These are phyloP conservation scores for Bactericera cockerelli DNA, from an alignment of 1,140 invertebrate genomes.

Conservation along the genomic window DNA sequence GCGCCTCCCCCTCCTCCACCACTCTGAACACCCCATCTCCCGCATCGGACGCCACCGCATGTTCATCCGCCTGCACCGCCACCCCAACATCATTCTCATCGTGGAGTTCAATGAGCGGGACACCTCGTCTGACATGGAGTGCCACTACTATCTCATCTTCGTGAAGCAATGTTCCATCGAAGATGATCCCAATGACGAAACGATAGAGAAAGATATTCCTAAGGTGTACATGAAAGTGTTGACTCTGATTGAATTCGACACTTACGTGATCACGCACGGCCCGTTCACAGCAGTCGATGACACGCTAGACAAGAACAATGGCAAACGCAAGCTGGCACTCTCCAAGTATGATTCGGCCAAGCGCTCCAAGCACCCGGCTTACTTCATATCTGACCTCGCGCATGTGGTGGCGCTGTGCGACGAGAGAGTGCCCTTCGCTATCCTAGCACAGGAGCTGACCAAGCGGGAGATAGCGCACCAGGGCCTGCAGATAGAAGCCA, in stretches of 20 bases:
- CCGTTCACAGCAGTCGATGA: slow-evolving; percentile 64
- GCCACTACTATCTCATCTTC: slow-evolving; percentile 68
- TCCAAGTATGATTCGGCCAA: slow-evolving; percentile 13
- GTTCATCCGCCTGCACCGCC: slow-evolving; percentile 71
- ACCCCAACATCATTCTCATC: slow-evolving; percentile 71
- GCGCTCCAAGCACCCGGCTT: slow-evolving; percentile 58
- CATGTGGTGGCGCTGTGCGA: slow-evolving; percentile 90
- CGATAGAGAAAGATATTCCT: slow-evolving; percentile 50
- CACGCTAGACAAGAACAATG: slow-evolving; percentile 28
- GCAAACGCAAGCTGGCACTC: slow-evolving; percentile 16
- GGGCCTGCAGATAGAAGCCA: slow-evolving; percentile 78
- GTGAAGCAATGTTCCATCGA: slow-evolving; percentile 69
- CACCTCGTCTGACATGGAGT: slow-evolving; percentile 62
- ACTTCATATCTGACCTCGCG: slow-evolving; percentile 83
- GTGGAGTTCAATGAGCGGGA: slow-evolving; percentile 73
- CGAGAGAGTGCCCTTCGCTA: slow-evolving; percentile 80
- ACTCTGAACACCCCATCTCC: slow-evolving; percentile 59
- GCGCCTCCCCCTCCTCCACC: slow-evolving; percentile 60
- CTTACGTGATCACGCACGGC: slow-evolving; percentile 82
- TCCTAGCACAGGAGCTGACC: slow-evolving; percentile 66
- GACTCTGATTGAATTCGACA: slow-evolving; percentile 74
- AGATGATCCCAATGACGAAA: slow-evolving; percentile 50
- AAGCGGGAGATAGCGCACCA: slow-evolving; percentile 72
- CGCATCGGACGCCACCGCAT: slow-evolving; percentile 63
- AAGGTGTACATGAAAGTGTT: slow-evolving; percentile 47